These are phyloP conservation scores for Eurois occulta DNA, from an alignment of 2,888 invertebrate species.

Conservation along the genomic window DNA sequence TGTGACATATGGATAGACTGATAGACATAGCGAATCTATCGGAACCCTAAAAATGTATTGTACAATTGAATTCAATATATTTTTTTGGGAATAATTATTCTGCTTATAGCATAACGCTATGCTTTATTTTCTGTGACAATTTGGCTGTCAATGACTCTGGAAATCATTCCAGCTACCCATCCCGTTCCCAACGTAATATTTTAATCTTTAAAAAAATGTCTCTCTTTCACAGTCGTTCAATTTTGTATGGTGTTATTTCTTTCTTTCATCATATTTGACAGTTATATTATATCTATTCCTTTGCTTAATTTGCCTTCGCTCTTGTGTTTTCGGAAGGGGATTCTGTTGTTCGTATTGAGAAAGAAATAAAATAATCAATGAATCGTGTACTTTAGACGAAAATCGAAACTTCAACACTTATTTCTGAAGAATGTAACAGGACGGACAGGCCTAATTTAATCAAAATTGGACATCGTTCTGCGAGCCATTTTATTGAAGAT, in stretches of 20 bases:
- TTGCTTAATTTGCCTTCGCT: neutral
- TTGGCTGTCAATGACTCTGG: constrained; percentile 18
- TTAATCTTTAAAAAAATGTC: neutral
- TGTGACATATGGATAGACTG: too few species aligned
- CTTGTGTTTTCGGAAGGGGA: constrained; percentile 4
- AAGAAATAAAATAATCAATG: constrained; percentile 10
- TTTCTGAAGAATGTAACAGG: constrained; percentile 44
- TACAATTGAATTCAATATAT: too few species aligned
- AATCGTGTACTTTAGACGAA: neutral
- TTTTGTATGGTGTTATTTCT: constrained; percentile 16
- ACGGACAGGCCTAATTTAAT: neutral
- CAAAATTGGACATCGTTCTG: neutral
- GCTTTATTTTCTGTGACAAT: neutral
- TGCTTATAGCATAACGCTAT: neutral
- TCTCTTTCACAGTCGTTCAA: constrained; percentile 10
- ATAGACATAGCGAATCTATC: too few species aligned
- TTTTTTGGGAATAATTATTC: neutral
- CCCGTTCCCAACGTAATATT: accelerated
- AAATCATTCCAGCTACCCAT: constrained; percentile 9
- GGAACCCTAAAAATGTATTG: too few species aligned
- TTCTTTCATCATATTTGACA: neutral
- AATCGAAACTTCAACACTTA: neutral
- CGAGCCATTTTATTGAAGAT: constrained; percentile 79
- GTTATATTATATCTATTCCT: too few species aligned
- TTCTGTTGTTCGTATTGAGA: constrained; percentile 1